A percentile compares a stretch with the other conserved stretches of the same genome.
phyloP scores from a whole-genome alignment of 2,113 vertebrate genomes.

The Menidia beryllina region DNA sequence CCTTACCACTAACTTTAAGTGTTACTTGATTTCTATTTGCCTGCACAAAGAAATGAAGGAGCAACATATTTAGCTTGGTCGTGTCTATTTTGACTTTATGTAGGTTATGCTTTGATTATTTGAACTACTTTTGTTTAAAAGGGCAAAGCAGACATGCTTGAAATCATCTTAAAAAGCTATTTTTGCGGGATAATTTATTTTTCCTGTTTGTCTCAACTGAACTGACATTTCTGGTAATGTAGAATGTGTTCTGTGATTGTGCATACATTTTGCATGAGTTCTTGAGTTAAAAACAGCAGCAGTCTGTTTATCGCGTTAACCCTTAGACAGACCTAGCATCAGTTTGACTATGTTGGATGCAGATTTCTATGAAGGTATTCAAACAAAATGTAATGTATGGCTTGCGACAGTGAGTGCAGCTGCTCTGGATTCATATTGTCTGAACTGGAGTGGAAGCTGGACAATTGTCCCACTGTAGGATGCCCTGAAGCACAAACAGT shows the following conservation, averaged over 20 bases:
- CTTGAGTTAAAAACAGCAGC: constrained; percentile 35
- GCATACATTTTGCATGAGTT: constrained; percentile 24
- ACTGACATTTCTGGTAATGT: constrained; percentile 17
- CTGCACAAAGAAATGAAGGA: too few relatives aligned
- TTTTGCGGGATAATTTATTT: constrained; percentile 4
- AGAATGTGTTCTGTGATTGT: constrained; percentile 14
- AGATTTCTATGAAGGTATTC: constrained; percentile 25
- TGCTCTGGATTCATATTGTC: constrained; percentile 48
- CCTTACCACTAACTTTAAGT: too few relatives aligned
- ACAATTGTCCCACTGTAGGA: constrained; percentile 58
- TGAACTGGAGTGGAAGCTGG: constrained; percentile 63
- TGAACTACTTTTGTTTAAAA: too few relatives aligned
- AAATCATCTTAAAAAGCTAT: not conserved
- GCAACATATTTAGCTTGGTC: too few relatives aligned
- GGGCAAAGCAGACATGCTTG: too few relatives aligned
- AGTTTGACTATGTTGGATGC: constrained; percentile 28
- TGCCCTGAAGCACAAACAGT: constrained; percentile 66
- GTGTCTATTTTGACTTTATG: too few relatives aligned
- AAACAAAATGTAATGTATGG: constrained; percentile 12
- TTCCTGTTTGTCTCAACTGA: constrained; percentile 14
- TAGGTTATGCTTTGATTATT: too few relatives aligned
- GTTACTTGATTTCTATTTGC: too few relatives aligned
- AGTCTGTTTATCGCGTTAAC: constrained; percentile 6
- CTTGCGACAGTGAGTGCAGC: constrained; percentile 49
- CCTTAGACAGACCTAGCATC: constrained; percentile 6